These are phyloP conservation scores for Schizaphis graminum DNA, from an alignment of 2,888 invertebrate genomes.

Conservation along the genomic window DNA sequence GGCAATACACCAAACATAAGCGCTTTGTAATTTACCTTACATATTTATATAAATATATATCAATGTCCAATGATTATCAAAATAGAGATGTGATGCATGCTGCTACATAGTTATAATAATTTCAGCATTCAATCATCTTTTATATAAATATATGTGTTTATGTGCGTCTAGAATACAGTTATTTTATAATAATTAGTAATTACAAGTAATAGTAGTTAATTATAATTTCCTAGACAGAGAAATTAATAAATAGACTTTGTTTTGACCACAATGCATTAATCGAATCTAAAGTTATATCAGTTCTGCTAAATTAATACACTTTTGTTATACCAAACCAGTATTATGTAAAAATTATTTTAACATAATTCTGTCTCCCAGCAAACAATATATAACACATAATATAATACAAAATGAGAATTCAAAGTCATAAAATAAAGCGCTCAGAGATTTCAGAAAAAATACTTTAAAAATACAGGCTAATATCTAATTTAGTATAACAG, in stretches of 20 bases:
- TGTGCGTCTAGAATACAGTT: not conserved
- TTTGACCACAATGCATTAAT: not conserved
- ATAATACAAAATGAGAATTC: not conserved
- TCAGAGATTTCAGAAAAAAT: not conserved
- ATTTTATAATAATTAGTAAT: not conserved
- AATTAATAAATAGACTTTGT: not conserved
- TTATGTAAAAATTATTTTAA: not conserved
- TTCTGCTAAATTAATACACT: not conserved
- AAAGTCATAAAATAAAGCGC: not conserved
- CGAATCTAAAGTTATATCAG: not conserved
- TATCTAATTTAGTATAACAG: constrained; percentile 13
- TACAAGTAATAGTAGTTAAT: not conserved
- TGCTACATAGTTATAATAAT: not conserved
- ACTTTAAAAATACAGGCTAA: not conserved
- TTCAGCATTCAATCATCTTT: not conserved
- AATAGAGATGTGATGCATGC: not conserved
- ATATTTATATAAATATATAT: not conserved
- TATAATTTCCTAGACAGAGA: not conserved
- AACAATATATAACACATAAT: not conserved
- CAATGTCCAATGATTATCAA: not conserved
- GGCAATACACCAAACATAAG: not conserved
- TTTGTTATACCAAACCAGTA: not conserved
- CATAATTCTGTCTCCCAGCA: not conserved
- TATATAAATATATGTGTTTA: not conserved
- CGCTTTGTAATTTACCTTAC: not conserved